Evolutionary conservation across 2,888 invertebrate species (phyloP).

Genomic region (Rotaria macrura): DNA sequence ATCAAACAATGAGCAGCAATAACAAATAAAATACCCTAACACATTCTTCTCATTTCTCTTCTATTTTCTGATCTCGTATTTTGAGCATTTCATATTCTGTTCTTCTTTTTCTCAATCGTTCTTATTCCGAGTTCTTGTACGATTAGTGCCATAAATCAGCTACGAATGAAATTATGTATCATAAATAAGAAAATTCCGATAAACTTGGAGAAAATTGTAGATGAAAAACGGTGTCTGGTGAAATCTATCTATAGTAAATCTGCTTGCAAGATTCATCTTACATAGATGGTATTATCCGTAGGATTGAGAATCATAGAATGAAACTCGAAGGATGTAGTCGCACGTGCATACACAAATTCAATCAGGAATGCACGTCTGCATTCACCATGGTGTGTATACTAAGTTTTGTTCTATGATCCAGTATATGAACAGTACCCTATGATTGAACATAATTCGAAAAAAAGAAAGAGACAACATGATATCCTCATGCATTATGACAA

Average conservation of each 20-base stretch:
- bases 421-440: background rate
- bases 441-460: too few relatives aligned
- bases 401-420: background rate
- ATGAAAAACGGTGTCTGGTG: background rate
- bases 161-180: background rate
- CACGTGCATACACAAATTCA: background rate
- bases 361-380: background rate
- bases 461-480: background rate
- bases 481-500: background rate
- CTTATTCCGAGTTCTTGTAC: background rate
- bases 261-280: too few relatives aligned
- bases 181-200: background rate
- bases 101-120: background rate
- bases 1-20: background rate
- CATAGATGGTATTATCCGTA: background rate
- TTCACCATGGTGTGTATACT: background rate
- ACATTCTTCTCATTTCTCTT: background rate
- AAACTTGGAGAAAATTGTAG: background rate
- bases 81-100: background rate
- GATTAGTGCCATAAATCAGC: background rate
- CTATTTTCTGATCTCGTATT: background rate
- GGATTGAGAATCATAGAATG: background rate
- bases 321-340: background rate
- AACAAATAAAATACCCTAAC: background rate
- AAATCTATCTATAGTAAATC: background rate